These are phyloP conservation scores for Gallinago stenura DNA, from an alignment of 2,797 vertebrate species.

Conservation along the genomic window DNA sequence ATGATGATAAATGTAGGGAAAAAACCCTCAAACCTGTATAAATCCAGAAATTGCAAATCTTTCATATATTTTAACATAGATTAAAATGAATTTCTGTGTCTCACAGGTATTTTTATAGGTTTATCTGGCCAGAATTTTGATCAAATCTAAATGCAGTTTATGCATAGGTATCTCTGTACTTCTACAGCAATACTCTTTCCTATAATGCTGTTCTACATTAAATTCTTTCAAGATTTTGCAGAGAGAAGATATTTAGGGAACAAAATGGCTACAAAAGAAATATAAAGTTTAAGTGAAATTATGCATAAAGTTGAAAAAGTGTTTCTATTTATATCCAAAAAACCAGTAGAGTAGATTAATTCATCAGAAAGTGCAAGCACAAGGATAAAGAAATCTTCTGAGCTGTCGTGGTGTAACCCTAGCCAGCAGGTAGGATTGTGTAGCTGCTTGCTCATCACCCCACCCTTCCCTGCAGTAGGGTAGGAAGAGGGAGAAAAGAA, in stretches of 20 bases:
- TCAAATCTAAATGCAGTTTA: neutral
- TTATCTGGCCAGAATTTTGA: neutral
- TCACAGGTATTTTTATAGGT: neutral
- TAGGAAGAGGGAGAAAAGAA: neutral
- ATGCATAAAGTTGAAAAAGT: neutral
- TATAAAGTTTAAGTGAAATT: neutral
- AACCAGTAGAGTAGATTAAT: accelerated
- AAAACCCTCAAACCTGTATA: accelerated
- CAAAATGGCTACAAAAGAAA: neutral
- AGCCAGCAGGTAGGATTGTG: neutral
- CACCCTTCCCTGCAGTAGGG: neutral
- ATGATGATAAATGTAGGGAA: neutral
- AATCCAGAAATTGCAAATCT: neutral
- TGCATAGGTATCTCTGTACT: neutral
- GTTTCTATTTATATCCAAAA: neutral
- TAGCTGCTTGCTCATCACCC: neutral
- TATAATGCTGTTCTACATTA: neutral
- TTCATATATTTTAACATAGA: neutral
- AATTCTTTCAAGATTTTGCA: neutral
- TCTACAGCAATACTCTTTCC: neutral
- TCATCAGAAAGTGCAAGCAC: neutral
- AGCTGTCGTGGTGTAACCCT: neutral
- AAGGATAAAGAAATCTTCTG: neutral
- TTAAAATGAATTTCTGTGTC: neutral
- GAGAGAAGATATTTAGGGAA: neutral